Conservation (phyloP, 1,140 invertebrate species). For the Aphelenchoides besseyi region DNA sequence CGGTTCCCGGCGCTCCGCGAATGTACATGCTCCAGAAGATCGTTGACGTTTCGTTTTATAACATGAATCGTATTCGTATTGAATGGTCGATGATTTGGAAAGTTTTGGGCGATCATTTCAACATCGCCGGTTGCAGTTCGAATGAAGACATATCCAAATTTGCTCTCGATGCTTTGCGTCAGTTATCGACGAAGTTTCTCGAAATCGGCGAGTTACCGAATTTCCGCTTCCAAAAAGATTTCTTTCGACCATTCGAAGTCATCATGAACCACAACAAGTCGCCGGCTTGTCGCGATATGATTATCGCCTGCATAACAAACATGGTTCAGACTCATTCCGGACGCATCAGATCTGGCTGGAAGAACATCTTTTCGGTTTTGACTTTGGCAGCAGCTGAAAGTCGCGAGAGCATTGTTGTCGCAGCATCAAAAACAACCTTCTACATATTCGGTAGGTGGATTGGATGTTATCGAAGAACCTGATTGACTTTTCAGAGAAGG, state of each 20-base stretch:
- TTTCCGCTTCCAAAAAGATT: slow-evolving; percentile 99
- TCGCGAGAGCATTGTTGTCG: slow-evolving; percentile 88
- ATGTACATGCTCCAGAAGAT: slow-evolving; percentile 99
- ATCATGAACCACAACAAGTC: slow-evolving; percentile 68
- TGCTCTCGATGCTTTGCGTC: slow-evolving; percentile 91
- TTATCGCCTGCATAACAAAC: slow-evolving; percentile 90
- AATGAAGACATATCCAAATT: slow-evolving; percentile 97
- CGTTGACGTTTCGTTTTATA: slow-evolving; percentile 99
- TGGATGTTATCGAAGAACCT: too few relatives aligned
- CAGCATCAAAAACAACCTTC: slow-evolving; percentile 93
- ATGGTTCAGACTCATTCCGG: slow-evolving; percentile 96
- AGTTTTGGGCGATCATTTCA: slow-evolving; percentile 70
- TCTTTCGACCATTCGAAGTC: slow-evolving; percentile 90
- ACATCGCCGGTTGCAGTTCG: slow-evolving; percentile 78
- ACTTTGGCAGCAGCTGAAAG: slow-evolving; percentile 88
- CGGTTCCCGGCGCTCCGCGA: slow-evolving; percentile 75
- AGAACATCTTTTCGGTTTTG: slow-evolving; percentile 99
- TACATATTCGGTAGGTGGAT: slow-evolving; percentile 79
- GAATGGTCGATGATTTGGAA: slow-evolving; percentile 99
- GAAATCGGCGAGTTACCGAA: slow-evolving; percentile 99
- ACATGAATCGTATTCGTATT: slow-evolving; percentile 95
- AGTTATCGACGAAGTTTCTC: slow-evolving; percentile 98
- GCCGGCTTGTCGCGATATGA: slow-evolving; percentile 91
- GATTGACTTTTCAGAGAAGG: slow-evolving; percentile 69
- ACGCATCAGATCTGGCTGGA: slow-evolving; percentile 98